Evolutionary conservation across 2,888 invertebrate species (phyloP), one percentile per base, ranked within the genome.

Genomic region (Siphonodentalium dalli): DNA sequence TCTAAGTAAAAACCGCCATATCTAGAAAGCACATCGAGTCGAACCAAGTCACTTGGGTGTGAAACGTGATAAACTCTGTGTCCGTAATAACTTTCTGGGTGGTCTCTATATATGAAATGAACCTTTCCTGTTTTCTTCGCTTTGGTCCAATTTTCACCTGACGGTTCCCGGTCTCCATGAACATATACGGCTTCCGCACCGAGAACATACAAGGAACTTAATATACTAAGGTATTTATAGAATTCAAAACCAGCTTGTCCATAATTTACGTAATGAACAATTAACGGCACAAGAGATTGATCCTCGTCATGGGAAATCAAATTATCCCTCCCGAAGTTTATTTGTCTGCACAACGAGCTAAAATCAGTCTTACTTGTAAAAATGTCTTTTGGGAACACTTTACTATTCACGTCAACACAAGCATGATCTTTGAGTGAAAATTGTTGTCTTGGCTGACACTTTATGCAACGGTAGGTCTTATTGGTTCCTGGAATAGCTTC

Each of bases 1-100:
- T 75, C 75, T 1, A 65, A 56, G 59, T 74, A 74, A n/a, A 75
- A 58, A 7, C 75, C 75, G 7, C 75, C 75, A 48, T 74, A 74
- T 23, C 69, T 61, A 29, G 71, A 61, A 50, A 75, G 63, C 13
- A 74, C 28, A 29, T 74, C 72, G 15, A 66, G 69, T 4, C 75
- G 56, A 24, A 74, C 61, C 21, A 74, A 58, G 47, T 75, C 75
- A 40, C 71, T 72, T 54, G 68, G 68, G 50, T 73, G 67, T 4
- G 71, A 66, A 7, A 53, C 48, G 33, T 54, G 56, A 20, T 67
- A 64, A 3, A 57, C 34, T 13, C 68, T 61, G 4, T 66, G 61
- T 26, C 68, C 68, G 44, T 48, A 66, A 13, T 65, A 55, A 15
- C 54, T 40, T 7, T 38, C 37, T 20, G 67, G 67, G n/a, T 54